Evolutionary conservation across 2,113 vertebrate species (phyloP).

Genomic region (Ivindomyrus marchei): DNA sequence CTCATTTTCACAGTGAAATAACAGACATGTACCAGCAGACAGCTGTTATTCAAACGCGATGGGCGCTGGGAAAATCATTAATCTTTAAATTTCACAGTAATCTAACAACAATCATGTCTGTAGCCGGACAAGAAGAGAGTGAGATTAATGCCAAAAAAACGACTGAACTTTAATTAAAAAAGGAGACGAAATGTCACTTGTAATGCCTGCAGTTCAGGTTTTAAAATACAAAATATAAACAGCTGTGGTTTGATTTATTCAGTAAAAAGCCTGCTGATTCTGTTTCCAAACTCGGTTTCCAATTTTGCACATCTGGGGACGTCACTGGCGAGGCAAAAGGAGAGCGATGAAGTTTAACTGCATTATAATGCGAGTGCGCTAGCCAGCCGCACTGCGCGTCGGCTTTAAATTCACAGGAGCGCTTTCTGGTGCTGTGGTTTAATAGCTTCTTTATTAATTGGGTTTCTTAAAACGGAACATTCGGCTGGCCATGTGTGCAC

Average conservation of each 20-base stretch:
- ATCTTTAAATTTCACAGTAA: neutral
- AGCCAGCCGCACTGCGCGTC: neutral
- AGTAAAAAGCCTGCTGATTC: neutral
- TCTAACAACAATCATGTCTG: constrained; percentile 2
- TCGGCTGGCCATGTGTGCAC: neutral
- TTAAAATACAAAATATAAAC: neutral
- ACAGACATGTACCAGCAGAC: neutral
- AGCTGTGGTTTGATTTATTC: neutral
- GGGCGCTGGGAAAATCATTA: neutral
- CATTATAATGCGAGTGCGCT: neutral
- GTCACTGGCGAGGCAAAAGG: neutral
- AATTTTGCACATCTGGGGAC: neutral
- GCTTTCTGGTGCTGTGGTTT: neutral
- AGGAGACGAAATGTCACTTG: neutral
- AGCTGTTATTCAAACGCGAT: neutral
- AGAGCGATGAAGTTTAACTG: neutral
- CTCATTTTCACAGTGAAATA: constrained; percentile 8
- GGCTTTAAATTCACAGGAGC: neutral
- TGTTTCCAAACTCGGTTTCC: neutral
- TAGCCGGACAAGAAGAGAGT: neutral
- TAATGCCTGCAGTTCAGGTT: neutral
- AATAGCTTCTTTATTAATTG: neutral
- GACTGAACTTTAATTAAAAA: neutral
- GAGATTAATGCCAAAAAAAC: neutral
- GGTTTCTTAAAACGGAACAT: neutral